phyloP scores from a whole-genome alignment of 1,140 invertebrate species.

The Globodera rostochiensis region DNA sequence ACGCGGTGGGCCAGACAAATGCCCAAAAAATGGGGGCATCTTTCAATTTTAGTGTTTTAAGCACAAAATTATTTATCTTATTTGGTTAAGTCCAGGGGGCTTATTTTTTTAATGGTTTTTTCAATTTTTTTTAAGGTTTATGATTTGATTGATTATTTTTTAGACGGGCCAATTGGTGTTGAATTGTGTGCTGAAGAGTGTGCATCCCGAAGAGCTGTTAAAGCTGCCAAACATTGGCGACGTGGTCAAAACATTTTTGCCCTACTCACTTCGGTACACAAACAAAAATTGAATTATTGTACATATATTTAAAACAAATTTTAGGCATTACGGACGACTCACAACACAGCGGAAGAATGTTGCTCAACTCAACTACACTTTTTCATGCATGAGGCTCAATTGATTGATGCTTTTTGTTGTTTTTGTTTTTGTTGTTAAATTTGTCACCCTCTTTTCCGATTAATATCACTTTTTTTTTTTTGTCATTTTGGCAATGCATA shows the following conservation, averaged over 20 bases:
- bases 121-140: too few species aligned
- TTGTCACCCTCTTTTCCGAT: conserved; percentile 28
- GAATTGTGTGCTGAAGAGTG: conserved; percentile 45
- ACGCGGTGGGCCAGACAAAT: conserved; percentile 30
- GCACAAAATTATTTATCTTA: too few species aligned
- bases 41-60: too few species aligned
- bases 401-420: conserved; percentile 45
- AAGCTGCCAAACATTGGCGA: conserved; percentile 50
- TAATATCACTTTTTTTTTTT: conserved; percentile 15
- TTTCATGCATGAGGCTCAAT: conserved; percentile 45
- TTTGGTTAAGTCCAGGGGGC: too few species aligned
- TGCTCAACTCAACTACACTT: conserved; percentile 46
- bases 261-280: conserved; percentile 56
- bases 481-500: conserved; percentile 11
- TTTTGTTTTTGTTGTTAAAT: conserved; percentile 37
- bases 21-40: too few species aligned
- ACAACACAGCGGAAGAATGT: conserved; percentile 39
- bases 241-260: conserved; percentile 54
- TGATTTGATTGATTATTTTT: conserved; percentile 27
- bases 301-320: conserved; percentile 14
- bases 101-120: too few species aligned
- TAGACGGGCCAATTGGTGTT: conserved; percentile 53
- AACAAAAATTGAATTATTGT: conserved; percentile 11
- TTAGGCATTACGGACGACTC: conserved; percentile 62
- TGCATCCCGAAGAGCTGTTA: conserved; percentile 51